Percentiles rank a stretch among this genome's conserved stretches.
These are phyloP conservation scores for Lamellibrachia luymesi DNA, from an alignment of 1,140 invertebrate species.

Conservation along the genomic window DNA sequence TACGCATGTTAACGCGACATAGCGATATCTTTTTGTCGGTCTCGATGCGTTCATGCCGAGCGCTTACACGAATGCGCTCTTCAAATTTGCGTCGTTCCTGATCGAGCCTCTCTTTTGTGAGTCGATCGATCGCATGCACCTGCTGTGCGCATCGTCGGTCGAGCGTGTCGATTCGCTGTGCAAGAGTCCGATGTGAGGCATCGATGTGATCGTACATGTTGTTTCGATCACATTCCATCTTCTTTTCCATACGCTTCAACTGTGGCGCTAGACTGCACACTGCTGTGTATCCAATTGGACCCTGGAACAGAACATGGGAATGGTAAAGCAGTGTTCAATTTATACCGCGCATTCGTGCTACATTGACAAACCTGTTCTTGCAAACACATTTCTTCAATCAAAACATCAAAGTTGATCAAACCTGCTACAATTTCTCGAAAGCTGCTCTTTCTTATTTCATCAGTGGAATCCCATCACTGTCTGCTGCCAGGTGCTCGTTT, in stretches of 20 bases:
- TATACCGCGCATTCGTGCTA: not conserved
- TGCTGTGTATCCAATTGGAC: constrained; percentile 84
- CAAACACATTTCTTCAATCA: not conserved
- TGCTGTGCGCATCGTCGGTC: constrained; percentile 75
- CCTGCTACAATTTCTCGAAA: no score
- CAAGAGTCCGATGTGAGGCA: constrained; percentile 74
- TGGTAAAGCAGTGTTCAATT: not conserved
- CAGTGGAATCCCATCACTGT: no score
- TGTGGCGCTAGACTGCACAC: constrained; percentile 80
- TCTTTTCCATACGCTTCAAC: constrained; percentile 82
- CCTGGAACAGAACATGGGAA: constrained; percentile 53
- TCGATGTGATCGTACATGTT: constrained; percentile 82
- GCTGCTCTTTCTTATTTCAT: no score
- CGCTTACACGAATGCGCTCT: constrained; percentile 33
- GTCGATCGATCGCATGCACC: constrained; percentile 57
- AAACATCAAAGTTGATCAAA: no score
- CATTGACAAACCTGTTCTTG: not conserved
- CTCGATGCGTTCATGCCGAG: constrained; percentile 33
- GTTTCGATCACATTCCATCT: constrained; percentile 79
- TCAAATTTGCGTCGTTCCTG: constrained; percentile 39
- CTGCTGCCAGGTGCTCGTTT: no score
- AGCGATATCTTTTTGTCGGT: not conserved
- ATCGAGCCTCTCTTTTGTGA: constrained; percentile 40
- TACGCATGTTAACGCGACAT: not conserved
- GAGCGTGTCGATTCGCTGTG: constrained; percentile 75